Evolutionary conservation across 2,888 invertebrate species (phyloP).

Genomic region (Odontocerum albicorne): DNA sequence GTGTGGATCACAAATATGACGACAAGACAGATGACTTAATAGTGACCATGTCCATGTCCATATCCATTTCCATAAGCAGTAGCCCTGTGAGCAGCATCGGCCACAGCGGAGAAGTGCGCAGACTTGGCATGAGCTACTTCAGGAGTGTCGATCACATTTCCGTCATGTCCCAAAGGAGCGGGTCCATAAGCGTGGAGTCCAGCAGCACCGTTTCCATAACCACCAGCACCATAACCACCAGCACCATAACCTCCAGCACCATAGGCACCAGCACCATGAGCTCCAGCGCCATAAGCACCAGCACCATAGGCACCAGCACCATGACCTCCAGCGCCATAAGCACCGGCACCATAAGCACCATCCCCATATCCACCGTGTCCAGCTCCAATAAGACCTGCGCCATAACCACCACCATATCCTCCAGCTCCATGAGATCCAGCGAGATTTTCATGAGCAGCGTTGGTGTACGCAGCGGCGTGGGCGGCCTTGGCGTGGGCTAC

Average conservation of each 20-base stretch:
- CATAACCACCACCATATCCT: conserved; percentile 63
- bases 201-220: background rate
- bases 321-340: too few species aligned
- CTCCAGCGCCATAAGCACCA: too few species aligned
- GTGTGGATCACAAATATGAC: too few species aligned
- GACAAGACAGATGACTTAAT: too few species aligned
- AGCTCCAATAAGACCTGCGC: conserved; percentile 59
- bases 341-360: too few species aligned
- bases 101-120: conserved; percentile 37
- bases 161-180: conserved; percentile 21
- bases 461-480: conserved; percentile 39
- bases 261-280: too few species aligned
- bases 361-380: too few species aligned
- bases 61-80: too few species aligned
- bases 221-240: conserved; percentile 5
- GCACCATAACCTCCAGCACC: too few species aligned
- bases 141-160: conserved; percentile 45
- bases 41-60: too few species aligned
- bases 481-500: conserved; percentile 63
- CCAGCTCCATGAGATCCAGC: conserved; percentile 62
- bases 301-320: too few species aligned
- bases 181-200: conserved; percentile 3
- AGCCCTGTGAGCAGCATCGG: conserved; percentile 34
- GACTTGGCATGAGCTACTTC: conserved; percentile 64
- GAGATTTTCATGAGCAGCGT: too few species aligned